phyloP scores from a whole-genome alignment of 2,888 invertebrate species.

The Arge pagana region DNA sequence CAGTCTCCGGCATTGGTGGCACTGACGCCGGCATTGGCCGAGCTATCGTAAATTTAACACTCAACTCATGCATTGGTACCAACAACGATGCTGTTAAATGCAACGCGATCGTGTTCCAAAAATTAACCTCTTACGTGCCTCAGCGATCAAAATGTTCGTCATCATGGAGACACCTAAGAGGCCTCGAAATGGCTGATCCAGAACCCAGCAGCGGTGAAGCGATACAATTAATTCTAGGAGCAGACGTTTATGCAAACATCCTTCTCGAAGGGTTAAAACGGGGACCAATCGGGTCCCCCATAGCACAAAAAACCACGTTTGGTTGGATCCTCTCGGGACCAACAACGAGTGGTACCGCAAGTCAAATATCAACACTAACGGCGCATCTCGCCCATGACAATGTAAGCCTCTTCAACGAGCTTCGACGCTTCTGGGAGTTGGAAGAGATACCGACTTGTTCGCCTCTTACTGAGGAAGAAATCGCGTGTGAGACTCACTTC shows the following conservation, averaged over 20 bases:
- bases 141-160: too few relatives aligned
- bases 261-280: slow-evolving; percentile 3
- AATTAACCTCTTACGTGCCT: too few relatives aligned
- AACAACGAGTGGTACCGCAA: not conserved
- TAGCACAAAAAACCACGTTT: slow-evolving; percentile 23
- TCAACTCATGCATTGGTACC: not conserved
- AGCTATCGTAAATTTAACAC: not conserved
- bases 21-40: not conserved
- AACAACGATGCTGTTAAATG: too few relatives aligned
- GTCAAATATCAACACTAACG: not conserved
- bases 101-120: too few relatives aligned
- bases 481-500: slow-evolving; percentile 34
- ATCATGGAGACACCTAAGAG: slow-evolving; percentile 13
- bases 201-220: too few relatives aligned
- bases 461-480: slow-evolving; percentile 30
- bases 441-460: slow-evolving; percentile 31
- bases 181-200: slow-evolving; percentile 16
- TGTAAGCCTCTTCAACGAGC: not conserved
- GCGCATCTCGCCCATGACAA: too few relatives aligned
- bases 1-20: not conserved
- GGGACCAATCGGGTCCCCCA: slow-evolving; percentile 6
- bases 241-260: slow-evolving; percentile 21
- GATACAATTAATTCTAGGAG: slow-evolving; percentile 19
- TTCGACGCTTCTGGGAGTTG: slow-evolving; percentile 35
- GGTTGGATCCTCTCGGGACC: slow-evolving; percentile 28